These are phyloP conservation scores for Notiomystis cincta DNA, from an alignment of 2,113 vertebrate genomes.

Conservation along the genomic window DNA sequence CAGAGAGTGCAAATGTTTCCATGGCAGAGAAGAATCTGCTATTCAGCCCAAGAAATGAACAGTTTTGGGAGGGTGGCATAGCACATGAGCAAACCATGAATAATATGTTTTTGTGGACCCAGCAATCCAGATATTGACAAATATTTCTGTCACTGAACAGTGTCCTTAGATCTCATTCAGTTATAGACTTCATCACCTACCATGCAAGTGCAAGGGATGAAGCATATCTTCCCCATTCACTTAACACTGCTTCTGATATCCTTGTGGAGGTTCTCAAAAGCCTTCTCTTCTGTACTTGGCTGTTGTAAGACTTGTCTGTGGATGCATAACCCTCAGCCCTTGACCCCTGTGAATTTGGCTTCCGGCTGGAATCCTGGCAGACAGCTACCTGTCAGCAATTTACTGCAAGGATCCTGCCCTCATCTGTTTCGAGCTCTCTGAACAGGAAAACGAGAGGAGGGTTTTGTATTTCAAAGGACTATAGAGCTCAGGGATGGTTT, in stretches of 20 bases:
- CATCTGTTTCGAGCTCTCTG: background rate
- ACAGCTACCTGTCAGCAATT: background rate
- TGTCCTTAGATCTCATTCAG: background rate
- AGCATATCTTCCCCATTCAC: background rate
- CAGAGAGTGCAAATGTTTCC: background rate
- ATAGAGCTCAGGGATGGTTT: background rate
- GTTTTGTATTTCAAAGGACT: slow-evolving; percentile 47
- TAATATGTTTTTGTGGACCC: background rate
- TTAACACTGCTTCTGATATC: background rate
- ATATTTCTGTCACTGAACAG: background rate
- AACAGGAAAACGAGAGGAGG: background rate
- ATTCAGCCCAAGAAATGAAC: background rate
- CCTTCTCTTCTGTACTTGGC: background rate
- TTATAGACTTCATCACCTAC: background rate
- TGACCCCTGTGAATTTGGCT: background rate
- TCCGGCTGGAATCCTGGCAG: background rate
- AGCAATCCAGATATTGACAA: background rate
- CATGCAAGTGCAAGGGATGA: background rate
- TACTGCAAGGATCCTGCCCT: background rate
- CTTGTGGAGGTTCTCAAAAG: background rate
- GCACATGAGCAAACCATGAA: background rate
- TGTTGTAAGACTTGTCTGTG: background rate
- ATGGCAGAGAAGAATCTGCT: background rate
- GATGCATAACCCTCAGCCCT: background rate
- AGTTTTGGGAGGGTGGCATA: background rate